Base-by-base conservation (phyloP, 2,888 invertebrate genomes). In the Callyntrura guangdongensis region DNA sequence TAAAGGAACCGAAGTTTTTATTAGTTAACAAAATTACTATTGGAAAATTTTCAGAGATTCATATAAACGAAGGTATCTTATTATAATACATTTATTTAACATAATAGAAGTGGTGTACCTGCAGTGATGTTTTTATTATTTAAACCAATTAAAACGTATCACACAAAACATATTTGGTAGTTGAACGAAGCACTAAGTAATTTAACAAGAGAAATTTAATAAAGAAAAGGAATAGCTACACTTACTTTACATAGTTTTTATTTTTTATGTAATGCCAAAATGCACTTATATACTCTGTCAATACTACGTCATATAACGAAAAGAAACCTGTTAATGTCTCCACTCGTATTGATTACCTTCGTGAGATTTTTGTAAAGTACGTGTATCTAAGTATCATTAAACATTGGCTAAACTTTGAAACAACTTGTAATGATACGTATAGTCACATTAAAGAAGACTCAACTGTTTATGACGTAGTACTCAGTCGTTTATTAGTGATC, bases 401-500 rank as follows among this genome's bases (percentile, higher is more conserved):
- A 36, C 2, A 36, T 36, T 36, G 36, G 36, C 6, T 36, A 6
- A 36, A 36, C 36, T 36, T 77, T 20, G 49, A 49, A 77, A 77
- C 53, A 53, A 77, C 77, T 53, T 17, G 25, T 77, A 81, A 81
- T 61, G 36, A 36, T 36, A 36, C 20, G n/a, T 61, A 61, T 81
- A 81, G 81, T 81, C 81, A 81, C 61, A 61, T 84, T 74, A 47
- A 86, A 77, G 90, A 82, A 86, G 86, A 85, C 85, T 85, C 89
- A 84, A 25, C 67, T 84, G 79, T 89, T 89, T 84, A 64, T 72
- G 47, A 89, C 53, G 67, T 89, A 27, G 86, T 86, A 86, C 74
- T 90, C 90, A 90, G 90, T 90, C 90, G 82, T 45, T 86, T 89
- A 74, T 89, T 59, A 90, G 90, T 82, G 90, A 82, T 90, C 86